These are phyloP conservation scores for Anguilla rostrata DNA, from an alignment of 2,113 vertebrate species.

Conservation along the genomic window DNA sequence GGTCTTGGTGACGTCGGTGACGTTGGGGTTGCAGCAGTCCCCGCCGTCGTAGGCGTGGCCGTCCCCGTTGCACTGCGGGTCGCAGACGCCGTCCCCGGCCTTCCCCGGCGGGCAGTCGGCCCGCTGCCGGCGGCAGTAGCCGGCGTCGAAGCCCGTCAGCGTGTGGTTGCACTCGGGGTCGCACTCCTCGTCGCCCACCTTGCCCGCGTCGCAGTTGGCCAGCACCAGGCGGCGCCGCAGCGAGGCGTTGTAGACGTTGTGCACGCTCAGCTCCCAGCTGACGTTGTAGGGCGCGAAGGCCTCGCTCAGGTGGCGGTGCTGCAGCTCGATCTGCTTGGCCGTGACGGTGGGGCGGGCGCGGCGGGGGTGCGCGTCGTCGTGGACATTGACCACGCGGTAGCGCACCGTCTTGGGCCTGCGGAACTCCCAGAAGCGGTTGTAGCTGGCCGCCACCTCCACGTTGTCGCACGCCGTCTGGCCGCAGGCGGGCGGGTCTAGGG, in stretches of 20 bases:
- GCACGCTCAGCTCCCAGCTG: conserved; percentile 90
- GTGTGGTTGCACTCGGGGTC: conserved; percentile 95
- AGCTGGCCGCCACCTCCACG: conserved; percentile 82
- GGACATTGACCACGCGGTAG: conserved; percentile 91
- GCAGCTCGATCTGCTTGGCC: conserved; percentile 87
- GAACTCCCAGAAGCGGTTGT: conserved; percentile 86
- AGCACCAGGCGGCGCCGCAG: conserved; percentile 86
- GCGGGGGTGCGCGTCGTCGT: conserved; percentile 64
- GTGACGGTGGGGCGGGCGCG: conserved; percentile 82
- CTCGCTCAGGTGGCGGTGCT: conserved; percentile 88
- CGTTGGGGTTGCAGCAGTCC: conserved; percentile 92
- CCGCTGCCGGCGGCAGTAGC: conserved; percentile 81
- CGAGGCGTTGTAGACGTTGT: conserved; percentile 87
- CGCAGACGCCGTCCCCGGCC: conserved; percentile 85
- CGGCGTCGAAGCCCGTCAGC: conserved; percentile 86
- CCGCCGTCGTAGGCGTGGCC: conserved; percentile 86
- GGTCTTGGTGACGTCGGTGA: conserved; percentile 96
- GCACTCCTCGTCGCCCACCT: conserved; percentile 86
- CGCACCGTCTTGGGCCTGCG: conserved; percentile 84
- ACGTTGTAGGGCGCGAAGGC: conserved; percentile 92
- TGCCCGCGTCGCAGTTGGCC: conserved; percentile 95
- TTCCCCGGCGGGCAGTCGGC: conserved; percentile 74
- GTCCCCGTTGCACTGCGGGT: conserved; percentile 93
- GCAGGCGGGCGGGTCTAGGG: conserved; percentile 84
- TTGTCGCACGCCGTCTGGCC: conserved; percentile 96